Conservation (phyloP, 2,113 vertebrate genomes). For the Dasypus novemcinctus region DNA sequence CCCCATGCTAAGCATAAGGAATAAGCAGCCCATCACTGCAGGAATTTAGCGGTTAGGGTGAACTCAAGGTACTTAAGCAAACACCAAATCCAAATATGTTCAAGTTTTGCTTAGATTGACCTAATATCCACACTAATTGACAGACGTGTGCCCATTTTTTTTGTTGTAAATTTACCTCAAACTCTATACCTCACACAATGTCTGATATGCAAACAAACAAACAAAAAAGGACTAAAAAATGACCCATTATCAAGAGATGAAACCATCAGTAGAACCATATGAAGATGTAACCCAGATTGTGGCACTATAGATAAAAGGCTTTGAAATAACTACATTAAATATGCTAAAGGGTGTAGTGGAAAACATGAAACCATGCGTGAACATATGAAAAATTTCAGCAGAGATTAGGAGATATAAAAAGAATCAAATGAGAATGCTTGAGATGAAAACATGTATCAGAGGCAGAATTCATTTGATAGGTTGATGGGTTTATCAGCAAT, state of each 20-base stretch:
- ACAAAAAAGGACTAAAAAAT: background rate
- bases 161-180: background rate
- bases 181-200: background rate
- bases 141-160: background rate
- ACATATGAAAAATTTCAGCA: background rate
- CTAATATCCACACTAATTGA: background rate
- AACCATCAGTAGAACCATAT: conserved; percentile 8
- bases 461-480: background rate
- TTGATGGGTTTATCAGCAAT: background rate
- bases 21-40: background rate
- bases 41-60: background rate
- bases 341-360: background rate
- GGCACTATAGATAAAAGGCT: background rate
- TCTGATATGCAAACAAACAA: background rate
- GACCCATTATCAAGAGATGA: background rate
- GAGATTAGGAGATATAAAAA: background rate
- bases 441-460: background rate
- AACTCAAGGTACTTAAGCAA: background rate
- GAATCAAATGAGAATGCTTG: background rate
- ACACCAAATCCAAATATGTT: background rate
- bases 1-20: background rate
- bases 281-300: background rate
- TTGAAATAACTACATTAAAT: background rate
- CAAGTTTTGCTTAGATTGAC: background rate
- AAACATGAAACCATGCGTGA: background rate